Evolutionary conservation across 35 echinoderm and acorn worm species (phyloP).

Genomic region (Ophioderma brevispina): DNA sequence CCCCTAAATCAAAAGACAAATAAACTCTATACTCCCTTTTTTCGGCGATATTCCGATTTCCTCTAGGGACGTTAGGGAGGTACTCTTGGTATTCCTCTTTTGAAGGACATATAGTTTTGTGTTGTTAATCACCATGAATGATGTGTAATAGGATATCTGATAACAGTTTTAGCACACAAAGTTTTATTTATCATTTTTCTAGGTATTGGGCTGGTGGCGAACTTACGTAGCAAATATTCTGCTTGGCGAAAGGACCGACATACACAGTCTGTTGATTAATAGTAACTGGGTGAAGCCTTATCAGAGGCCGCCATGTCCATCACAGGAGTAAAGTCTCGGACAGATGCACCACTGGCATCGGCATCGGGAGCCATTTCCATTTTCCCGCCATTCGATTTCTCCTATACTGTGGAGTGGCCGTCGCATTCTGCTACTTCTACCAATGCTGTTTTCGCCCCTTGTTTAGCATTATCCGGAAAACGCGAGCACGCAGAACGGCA

Average conservation of each 20-base stretch:
- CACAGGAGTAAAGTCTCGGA: conserved; percentile 67
- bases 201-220: too few species aligned
- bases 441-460: conserved; percentile 81
- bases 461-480: conserved; percentile 65
- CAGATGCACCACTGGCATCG: conserved; percentile 72
- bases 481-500: conserved; percentile 56
- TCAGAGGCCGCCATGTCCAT: conserved; percentile 80
- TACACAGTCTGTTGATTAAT: conserved; percentile 29
- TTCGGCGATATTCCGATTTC: too few species aligned
- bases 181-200: too few species aligned
- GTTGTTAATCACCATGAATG: too few species aligned
- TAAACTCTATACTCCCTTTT: too few species aligned
- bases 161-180: too few species aligned
- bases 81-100: too few species aligned
- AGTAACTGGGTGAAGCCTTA: conserved; percentile 58
- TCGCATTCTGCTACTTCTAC: conserved; percentile 81
- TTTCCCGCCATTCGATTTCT: conserved; percentile 68
- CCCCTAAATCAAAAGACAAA: too few species aligned
- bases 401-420: conserved; percentile 74
- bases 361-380: conserved; percentile 53
- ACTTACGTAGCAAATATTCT: too few species aligned
- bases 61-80: too few species aligned
- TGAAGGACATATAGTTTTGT: too few species aligned
- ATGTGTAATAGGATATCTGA: too few species aligned
- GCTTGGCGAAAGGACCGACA: conserved; percentile 76